These are phyloP conservation scores for Helicoverpa armigera DNA, from an alignment of 1,140 invertebrate species.

Conservation along the genomic window DNA sequence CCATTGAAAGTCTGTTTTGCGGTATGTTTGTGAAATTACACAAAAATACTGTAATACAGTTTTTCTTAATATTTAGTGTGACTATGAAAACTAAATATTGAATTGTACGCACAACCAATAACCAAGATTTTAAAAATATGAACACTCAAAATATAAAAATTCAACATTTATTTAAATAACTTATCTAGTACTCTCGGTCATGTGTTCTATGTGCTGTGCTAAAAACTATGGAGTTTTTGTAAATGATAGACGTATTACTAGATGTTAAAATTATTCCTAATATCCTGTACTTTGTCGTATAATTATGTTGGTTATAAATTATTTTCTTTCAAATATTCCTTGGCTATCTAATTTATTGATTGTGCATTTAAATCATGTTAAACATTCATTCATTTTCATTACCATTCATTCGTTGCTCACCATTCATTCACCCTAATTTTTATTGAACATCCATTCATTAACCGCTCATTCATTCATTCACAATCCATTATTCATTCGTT, in stretches of 20 bases:
- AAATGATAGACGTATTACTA: constrained; percentile 3
- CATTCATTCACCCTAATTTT: constrained; percentile 35
- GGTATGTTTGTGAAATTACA: too few species aligned
- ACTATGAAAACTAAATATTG: too few species aligned
- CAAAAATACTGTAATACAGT: too few species aligned
- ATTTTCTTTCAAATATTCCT: background rate
- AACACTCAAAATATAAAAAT: background rate
- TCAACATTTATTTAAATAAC: constrained; percentile 3
- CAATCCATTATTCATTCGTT: background rate
- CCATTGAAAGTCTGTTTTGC: too few species aligned
- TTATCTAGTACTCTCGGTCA: background rate
- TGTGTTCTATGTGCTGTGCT: constrained; percentile 20
- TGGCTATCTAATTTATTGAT: constrained; percentile 9
- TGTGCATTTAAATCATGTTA: background rate
- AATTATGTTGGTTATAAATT: background rate
- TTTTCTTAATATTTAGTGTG: too few species aligned
- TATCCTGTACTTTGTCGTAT: background rate
- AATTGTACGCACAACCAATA: too few species aligned
- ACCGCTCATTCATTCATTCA: background rate
- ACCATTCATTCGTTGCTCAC: constrained; percentile 12
- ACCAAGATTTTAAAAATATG: too few species aligned
- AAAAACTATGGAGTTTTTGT: background rate
- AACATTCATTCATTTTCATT: constrained; percentile 6
- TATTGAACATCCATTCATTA: constrained; percentile 39
- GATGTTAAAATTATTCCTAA: constrained; percentile 6